Evolutionary conservation across 37 sponge, comb jelly and placozoan species (phyloP), one percentile per base, ranked within the genome.

Genomic region (Cliona cf. orientalis): DNA sequence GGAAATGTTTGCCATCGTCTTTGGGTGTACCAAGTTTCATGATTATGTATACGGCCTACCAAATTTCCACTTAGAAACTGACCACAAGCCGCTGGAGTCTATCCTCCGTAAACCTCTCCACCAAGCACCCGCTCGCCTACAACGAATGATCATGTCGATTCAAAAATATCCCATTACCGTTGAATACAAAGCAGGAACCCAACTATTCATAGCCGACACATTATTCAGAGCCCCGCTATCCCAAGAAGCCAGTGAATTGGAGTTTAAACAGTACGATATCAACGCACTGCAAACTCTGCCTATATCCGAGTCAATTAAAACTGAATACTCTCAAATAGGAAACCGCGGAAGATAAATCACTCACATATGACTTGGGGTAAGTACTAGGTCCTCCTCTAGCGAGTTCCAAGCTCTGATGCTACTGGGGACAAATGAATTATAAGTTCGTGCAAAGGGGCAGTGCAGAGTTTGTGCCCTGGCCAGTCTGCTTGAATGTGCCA

Each of bases 71-170:
- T 17, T 64, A 9, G 66, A 64, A 26, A 64, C 66, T 21, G 66
- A 64, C 66, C n/a, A n/a, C n/a, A n/a, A n/a, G n/a, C n/a, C n/a
- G n/a, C n/a, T n/a, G n/a, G n/a, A n/a, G n/a, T n/a, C 25, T 9
- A 64, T 64, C 26, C 32, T 64, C n/a, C 11, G 22, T n/a, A 64
- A 64, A 28, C 14, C 66, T 21, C 66, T 64, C 66, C 66, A 64
- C 32, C 66, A 64, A 21, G 66, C 66, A 11, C 66, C 66, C 11
- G 66, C 66, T n/a, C 11, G 66, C 9, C 66, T 64, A 22, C 66
- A 64, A 64, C 11, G 32, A 26, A 64, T 64, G 66, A 64, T 64
- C 25, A n/a, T 64, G 66, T n/a, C 66, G 11, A 64, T 64, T 29
- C 66, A 64, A 64, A 64, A 21, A 26, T 64, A 64, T 26, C 32